These are phyloP conservation scores for Thelaira solivaga DNA, from an alignment of 2,888 invertebrate species.

Conservation along the genomic window DNA sequence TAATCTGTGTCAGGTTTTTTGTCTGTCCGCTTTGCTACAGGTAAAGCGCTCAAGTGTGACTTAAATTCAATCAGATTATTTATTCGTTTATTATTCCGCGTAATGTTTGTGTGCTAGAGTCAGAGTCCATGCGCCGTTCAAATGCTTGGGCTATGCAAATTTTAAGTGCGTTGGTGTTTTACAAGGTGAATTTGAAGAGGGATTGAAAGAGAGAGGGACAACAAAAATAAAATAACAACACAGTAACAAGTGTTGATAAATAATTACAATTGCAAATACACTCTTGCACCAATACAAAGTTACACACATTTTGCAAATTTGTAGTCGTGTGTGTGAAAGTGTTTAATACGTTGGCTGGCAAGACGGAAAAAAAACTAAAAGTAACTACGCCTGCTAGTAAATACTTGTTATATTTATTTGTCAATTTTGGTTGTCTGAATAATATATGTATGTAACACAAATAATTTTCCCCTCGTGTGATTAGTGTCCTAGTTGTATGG, in stretches of 20 bases:
- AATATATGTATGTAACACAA: not conserved
- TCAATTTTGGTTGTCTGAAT: not conserved
- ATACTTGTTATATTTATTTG: conserved; percentile 7
- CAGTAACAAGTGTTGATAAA: conserved; percentile 55
- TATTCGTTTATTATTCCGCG: conserved; percentile 6
- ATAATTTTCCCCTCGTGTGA: too few relatives aligned
- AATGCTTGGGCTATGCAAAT: conserved; percentile 11
- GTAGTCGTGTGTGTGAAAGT: not conserved
- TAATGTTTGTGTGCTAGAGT: not conserved
- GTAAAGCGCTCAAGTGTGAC: conserved; percentile 39
- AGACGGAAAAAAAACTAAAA: conserved; percentile 30
- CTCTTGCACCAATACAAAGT: not conserved
- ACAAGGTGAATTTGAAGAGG: conserved; percentile 40
- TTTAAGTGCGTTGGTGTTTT: conserved; percentile 54
- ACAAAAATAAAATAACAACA: not conserved
- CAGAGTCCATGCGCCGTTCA: not conserved
- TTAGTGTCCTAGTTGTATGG: too few relatives aligned
- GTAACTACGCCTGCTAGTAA: conserved; percentile 35
- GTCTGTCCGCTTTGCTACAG: not conserved
- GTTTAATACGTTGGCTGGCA: not conserved
- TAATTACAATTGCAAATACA: conserved; percentile 27
- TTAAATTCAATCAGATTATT: conserved; percentile 42
- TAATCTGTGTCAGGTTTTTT: conserved; percentile 7
- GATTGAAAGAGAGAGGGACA: not conserved
- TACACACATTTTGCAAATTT: conserved; percentile 17